Conservation (phyloP, 2,113 vertebrate species). For the Anoplopoma fimbria region DNA sequence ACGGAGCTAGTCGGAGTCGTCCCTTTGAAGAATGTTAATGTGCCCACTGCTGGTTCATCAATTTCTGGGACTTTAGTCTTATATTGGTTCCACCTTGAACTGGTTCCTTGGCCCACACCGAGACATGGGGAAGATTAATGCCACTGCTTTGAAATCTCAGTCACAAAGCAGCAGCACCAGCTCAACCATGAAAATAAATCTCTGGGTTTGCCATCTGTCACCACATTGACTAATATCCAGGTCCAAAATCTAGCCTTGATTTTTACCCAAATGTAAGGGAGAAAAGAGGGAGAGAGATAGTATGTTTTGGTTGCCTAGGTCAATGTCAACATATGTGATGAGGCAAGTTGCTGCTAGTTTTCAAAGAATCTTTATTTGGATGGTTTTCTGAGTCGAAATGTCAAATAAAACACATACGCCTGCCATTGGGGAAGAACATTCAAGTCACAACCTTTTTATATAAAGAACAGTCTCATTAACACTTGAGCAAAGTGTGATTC, state of each 20-base stretch:
- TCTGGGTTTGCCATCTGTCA: slow-evolving; percentile 76
- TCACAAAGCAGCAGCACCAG: slow-evolving; percentile 63
- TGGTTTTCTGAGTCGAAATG: not conserved
- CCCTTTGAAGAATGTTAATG: slow-evolving; percentile 52
- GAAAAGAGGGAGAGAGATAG: not conserved
- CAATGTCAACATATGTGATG: slow-evolving; percentile 34
- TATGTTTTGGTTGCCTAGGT: slow-evolving; percentile 1
- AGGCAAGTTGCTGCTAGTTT: slow-evolving; percentile 36
- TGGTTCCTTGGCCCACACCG: slow-evolving; percentile 65
- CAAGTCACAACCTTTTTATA: not conserved
- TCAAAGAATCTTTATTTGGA: slow-evolving; percentile 30
- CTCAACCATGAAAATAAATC: slow-evolving; percentile 75
- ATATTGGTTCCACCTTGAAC: slow-evolving; percentile 79
- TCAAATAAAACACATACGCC: not conserved
- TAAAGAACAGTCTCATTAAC: slow-evolving; percentile 18
- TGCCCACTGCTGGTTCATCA: slow-evolving; percentile 53
- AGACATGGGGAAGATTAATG: slow-evolving; percentile 78
- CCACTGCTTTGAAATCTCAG: slow-evolving; percentile 73
- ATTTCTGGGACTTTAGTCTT: slow-evolving; percentile 59
- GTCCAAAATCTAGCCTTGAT: slow-evolving; percentile 68
- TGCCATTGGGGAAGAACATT: not conserved
- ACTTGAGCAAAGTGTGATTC: not conserved
- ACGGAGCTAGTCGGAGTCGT: slow-evolving; percentile 8
- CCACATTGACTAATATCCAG: slow-evolving; percentile 64
- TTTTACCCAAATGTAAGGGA: slow-evolving; percentile 78